Evolutionary conservation across 2,797 vertebrate genomes (phyloP).

Genomic region (Lithobates pipiens): DNA sequence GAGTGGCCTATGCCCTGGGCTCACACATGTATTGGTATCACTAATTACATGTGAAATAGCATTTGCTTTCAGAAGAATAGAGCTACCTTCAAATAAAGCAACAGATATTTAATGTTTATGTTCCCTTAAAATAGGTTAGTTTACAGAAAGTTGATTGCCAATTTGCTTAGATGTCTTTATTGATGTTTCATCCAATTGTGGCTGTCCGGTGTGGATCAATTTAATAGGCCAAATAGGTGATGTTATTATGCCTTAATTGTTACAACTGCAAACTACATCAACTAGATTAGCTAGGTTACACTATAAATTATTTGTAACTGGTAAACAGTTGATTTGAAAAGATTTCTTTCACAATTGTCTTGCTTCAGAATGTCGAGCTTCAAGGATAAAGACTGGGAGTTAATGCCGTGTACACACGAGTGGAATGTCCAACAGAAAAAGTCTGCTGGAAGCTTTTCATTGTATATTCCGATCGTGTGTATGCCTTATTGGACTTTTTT

Average conservation of each 20-base stretch:
- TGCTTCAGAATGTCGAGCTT: neutral
- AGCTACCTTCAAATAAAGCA: neutral
- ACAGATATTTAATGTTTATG: conserved; percentile 3
- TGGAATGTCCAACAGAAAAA: no score
- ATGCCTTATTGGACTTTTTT: no score
- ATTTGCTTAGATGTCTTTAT: conserved; percentile 10
- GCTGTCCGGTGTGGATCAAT: neutral
- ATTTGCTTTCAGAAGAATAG: neutral
- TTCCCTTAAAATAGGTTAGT: neutral
- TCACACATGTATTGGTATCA: no score
- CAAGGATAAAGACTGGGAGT: neutral
- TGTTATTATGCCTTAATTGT: conserved; percentile 35
- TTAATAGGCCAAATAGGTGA: conserved; percentile 13
- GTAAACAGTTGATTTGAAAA: neutral
- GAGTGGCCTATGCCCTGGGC: no score
- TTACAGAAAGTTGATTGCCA: conserved; percentile 12
- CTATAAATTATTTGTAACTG: conserved; percentile 36
- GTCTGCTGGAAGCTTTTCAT: no score
- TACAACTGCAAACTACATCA: neutral
- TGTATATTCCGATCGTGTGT: no score
- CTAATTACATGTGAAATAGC: no score
- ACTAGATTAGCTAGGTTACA: conserved; percentile 1
- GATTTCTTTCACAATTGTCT: neutral
- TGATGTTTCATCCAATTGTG: conserved; percentile 5
- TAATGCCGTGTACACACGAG: no score